These are phyloP conservation scores for Mycteria americana DNA, from an alignment of 2,797 vertebrate genomes.

Conservation along the genomic window DNA sequence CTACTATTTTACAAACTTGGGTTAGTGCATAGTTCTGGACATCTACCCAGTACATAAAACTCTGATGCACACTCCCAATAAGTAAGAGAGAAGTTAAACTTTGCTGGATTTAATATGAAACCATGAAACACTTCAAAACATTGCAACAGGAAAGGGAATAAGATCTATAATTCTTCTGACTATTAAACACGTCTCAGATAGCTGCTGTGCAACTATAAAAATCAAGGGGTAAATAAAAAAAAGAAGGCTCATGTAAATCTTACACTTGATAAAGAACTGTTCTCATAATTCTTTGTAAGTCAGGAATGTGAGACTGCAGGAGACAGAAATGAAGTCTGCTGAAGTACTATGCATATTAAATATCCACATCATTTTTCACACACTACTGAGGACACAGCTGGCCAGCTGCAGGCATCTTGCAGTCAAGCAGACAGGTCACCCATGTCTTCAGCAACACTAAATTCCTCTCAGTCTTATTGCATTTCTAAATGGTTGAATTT, in stretches of 20 bases:
- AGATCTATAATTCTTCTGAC: neutral
- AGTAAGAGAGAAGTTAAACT: neutral
- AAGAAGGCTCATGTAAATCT: neutral
- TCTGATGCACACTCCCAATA: neutral
- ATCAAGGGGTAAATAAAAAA: neutral
- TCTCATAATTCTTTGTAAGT: neutral
- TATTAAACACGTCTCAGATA: neutral
- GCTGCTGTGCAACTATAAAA: neutral
- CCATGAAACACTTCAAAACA: neutral
- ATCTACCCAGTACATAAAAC: neutral
- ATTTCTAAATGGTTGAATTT: constrained; percentile 11
- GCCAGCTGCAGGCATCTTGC: neutral
- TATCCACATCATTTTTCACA: neutral
- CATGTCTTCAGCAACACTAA: neutral
- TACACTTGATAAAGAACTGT: neutral
- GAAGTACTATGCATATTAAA: neutral
- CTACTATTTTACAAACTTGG: neutral
- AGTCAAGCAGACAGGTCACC: neutral
- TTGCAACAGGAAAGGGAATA: neutral
- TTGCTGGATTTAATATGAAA: neutral
- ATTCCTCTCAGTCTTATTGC: neutral
- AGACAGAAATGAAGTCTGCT: neutral
- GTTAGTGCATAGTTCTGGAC: neutral
- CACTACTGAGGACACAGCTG: neutral
- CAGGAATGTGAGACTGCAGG: neutral